Percentiles rank a stretch among this genome's conserved stretches.
These are phyloP conservation scores for Chiridota heheva DNA, from an alignment of 35 echinoderm and acorn worm species.

Conservation along the genomic window DNA sequence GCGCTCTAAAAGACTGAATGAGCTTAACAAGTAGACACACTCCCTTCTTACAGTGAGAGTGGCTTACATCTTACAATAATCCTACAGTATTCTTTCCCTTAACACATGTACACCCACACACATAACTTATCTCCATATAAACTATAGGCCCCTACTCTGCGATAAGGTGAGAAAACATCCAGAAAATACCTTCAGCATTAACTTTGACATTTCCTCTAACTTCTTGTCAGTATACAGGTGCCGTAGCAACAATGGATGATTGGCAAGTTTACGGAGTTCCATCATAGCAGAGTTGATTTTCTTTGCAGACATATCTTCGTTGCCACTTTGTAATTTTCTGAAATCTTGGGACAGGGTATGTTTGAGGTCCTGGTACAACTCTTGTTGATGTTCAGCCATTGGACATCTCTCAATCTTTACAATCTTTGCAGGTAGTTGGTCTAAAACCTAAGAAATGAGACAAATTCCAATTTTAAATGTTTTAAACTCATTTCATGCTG, in stretches of 20 bases:
- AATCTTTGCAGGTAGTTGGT: conserved; percentile 75
- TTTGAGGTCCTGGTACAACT: conserved; percentile 57
- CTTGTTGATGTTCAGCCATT: conserved; percentile 55
- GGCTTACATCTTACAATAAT: too few relatives aligned
- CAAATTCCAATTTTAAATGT: too few relatives aligned
- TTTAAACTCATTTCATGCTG: too few relatives aligned
- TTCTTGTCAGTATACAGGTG: conserved; percentile 69
- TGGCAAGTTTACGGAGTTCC: conserved; percentile 88
- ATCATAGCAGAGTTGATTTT: conserved; percentile 77
- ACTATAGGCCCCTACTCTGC: too few relatives aligned
- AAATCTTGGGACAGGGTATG: conserved; percentile 33
- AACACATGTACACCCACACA: too few relatives aligned
- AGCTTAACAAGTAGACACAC: too few relatives aligned
- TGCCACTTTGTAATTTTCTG: not conserved
- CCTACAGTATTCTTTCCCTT: too few relatives aligned
- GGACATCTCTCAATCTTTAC: conserved; percentile 55
- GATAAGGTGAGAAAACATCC: too few relatives aligned
- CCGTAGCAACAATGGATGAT: conserved; percentile 76
- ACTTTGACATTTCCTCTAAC: conserved; percentile 78
- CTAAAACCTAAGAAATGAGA: conserved; percentile 67
- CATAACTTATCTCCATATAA: too few relatives aligned
- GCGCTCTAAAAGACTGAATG: too few relatives aligned
- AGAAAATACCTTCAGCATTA: conserved; percentile 91
- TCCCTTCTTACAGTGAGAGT: too few relatives aligned
- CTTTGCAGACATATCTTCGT: not conserved